These are phyloP conservation scores for Macaria notata DNA, from an alignment of 2,888 invertebrate species.

Conservation along the genomic window DNA sequence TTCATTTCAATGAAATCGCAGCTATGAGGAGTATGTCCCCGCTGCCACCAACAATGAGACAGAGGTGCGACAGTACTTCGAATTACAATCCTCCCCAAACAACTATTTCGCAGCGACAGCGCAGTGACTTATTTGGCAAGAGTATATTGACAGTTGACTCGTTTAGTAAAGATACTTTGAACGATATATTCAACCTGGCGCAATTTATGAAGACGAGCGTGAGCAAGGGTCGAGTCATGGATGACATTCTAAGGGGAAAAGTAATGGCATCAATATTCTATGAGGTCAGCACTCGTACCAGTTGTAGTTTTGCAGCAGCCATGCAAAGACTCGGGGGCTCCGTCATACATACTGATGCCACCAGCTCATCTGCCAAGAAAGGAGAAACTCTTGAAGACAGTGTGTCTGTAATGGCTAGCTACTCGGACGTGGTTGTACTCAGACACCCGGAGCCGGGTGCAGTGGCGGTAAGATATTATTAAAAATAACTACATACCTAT, in stretches of 20 bases:
- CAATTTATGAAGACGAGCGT: conserved; percentile 92
- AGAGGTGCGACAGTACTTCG: conserved; percentile 82
- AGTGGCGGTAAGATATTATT: conserved; percentile 85
- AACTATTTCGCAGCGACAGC: conserved; percentile 68
- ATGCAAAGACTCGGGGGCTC: conserved; percentile 98
- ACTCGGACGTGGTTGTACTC: conserved; percentile 96
- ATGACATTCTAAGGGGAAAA: conserved; percentile 94
- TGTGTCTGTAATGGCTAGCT: conserved; percentile 93
- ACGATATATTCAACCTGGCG: conserved; percentile 96
- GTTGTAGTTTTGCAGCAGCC: conserved; percentile 97
- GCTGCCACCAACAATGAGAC: conserved; percentile 67
- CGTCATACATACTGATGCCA: conserved; percentile 94
- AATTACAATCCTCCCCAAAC: conserved; percentile 70
- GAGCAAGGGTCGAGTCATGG: conserved; percentile 90
- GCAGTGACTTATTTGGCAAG: conserved; percentile 84
- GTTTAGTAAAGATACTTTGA: conserved; percentile 94
- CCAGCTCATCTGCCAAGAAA: conserved; percentile 96
- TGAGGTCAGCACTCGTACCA: conserved; percentile 98
- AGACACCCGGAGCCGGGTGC: conserved; percentile 97
- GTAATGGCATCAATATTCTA: conserved; percentile 98
- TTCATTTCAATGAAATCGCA: conserved; percentile 82
- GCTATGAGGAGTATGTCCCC: conserved; percentile 77
- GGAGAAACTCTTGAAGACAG: conserved; percentile 97
- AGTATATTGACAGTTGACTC: conserved; percentile 93
- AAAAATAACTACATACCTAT: neutral